Evolutionary conservation across 2,797 vertebrate genomes (phyloP), one percentile per base, ranked within the genome.

Genomic region (Trichosurus vulpecula): DNA sequence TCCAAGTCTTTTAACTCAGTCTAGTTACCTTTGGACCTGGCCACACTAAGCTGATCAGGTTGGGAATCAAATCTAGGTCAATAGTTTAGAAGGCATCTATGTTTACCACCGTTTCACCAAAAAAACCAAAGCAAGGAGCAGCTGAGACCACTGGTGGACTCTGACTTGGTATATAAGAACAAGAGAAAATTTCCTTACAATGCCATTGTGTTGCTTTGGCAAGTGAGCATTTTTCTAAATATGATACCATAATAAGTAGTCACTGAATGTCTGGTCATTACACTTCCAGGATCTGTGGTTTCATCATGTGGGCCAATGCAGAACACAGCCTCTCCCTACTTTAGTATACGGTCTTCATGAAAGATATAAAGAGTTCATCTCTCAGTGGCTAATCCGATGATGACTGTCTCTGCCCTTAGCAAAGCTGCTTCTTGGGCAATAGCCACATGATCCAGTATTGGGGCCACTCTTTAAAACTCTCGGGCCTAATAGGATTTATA

Each of bases 11-110:
- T 54, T 53, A 90, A n/a, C 10, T 54, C 56, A 57, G 56, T 57
- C 56, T 57, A 57, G 35, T n/a, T 66, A 4, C n/a, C 61, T 66
- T 66, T 35, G 13, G 13, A 66, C 25, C 35, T 66, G 35, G 31
- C 31, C 31, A 66, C 61, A 66, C 25, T 29, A 94, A 93, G 54
- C 51, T 93, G 90, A 91, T 12, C 54, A 14, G 1, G 1, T 91
- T n/a, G 92, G 13, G 13, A 94, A 54, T 27, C n/a, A n/a, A 91
- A 93, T 47, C 89, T n/a, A 95, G 35, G 54, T 91, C 61, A 90
- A 66, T 5, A 54, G 19, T 52, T 93, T 54, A 47, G 47, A n/a
- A 94, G 27, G 74, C 2, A 87, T 27, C 54, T 58, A 56, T 2
- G 25, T 58, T 66, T 41, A 91, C 90, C 22, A 58, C 25, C 13